A percentile compares a stretch with the other conserved stretches of the same genome.
Evolutionary conservation across 2,797 vertebrate species (phyloP).

Genomic region (Varecia variegata): DNA sequence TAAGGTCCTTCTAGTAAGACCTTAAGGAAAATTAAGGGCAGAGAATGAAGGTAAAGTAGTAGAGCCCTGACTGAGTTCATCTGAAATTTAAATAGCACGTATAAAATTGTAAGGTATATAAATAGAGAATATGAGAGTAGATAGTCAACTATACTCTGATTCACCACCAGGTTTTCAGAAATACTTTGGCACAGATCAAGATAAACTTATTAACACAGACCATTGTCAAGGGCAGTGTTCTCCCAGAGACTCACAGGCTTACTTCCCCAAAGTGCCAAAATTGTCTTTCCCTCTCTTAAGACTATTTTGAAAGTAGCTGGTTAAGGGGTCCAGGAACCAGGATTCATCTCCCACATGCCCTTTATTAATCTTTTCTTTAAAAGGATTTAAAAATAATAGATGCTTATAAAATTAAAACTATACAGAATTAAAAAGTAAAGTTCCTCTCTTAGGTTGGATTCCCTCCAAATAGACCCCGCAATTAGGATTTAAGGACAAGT

Average conservation of each 20-base stretch:
- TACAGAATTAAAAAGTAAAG: constrained; percentile 12
- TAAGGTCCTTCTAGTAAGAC: not conserved
- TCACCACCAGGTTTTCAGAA: constrained; percentile 4
- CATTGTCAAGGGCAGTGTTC: not conserved
- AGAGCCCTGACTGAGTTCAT: not conserved
- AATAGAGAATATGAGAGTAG: not conserved
- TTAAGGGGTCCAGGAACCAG: not conserved
- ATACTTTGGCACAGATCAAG: not conserved
- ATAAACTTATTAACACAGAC: not conserved
- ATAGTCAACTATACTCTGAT: not conserved
- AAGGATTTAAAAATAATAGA: not conserved
- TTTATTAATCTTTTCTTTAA: not conserved
- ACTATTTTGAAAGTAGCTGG: not conserved
- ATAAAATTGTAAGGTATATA: not conserved
- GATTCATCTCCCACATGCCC: not conserved
- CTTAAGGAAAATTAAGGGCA: not conserved
- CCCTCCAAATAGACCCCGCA: not conserved
- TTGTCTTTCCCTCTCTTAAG: not conserved
- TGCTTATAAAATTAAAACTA: not conserved
- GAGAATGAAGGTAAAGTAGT: not conserved
- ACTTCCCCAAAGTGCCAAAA: not conserved
- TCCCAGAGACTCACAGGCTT: not conserved
- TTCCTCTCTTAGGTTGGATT: not conserved
- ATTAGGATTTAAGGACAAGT: not conserved
- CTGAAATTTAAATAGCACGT: not conserved